Percentiles rank a stretch among this genome's conserved stretches.
Conservation (phyloP, 2,113 vertebrate genomes). For the Cacatua alba region DNA sequence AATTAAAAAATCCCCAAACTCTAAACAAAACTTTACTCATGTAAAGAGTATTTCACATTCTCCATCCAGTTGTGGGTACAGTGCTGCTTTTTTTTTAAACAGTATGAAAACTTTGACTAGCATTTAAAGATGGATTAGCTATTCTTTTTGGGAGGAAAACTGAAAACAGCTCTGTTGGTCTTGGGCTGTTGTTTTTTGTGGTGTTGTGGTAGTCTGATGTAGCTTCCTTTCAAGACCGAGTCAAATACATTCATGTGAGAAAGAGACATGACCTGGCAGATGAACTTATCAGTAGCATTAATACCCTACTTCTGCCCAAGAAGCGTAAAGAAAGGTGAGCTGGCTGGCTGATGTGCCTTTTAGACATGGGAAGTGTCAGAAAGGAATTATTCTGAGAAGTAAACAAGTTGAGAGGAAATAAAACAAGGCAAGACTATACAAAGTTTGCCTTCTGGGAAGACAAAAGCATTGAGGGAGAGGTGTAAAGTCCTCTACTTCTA, state of each 20-base stretch:
- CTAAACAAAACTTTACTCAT: neutral
- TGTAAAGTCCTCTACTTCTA: neutral
- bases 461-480: neutral
- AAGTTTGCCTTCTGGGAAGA: neutral
- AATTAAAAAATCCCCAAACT: no score
- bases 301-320: neutral
- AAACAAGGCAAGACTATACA: neutral
- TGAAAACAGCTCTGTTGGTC: neutral
- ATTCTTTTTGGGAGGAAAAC: neutral
- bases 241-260: neutral
- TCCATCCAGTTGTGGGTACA: neutral
- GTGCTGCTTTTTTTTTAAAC: neutral
- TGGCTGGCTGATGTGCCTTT: neutral
- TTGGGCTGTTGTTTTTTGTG: neutral
- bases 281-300: neutral
- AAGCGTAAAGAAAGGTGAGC: neutral
- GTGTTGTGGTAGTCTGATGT: neutral
- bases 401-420: neutral
- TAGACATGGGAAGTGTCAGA: neutral
- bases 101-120: neutral
- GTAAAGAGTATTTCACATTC: neutral
- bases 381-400: neutral
- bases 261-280: neutral
- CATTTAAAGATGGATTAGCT: neutral
- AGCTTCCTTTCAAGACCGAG: neutral